Evolutionary conservation across 1,140 invertebrate genomes (phyloP).

Genomic region (Aradophagus sp.): DNA sequence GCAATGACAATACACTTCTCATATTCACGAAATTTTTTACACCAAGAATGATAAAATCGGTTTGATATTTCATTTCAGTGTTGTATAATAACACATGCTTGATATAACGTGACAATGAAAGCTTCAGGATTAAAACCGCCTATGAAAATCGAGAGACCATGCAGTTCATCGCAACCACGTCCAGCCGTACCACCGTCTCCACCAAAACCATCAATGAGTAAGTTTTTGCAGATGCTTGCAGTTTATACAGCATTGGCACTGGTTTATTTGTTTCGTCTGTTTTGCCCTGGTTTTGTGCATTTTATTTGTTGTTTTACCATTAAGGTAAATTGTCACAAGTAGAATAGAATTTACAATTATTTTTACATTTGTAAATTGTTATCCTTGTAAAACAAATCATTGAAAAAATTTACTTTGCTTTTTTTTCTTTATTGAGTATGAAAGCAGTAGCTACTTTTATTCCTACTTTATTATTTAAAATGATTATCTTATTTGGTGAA

Average conservation of each 20-base stretch:
- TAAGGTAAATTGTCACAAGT: too few species aligned
- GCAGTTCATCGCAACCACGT: slow-evolving; percentile 54
- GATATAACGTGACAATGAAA: slow-evolving; percentile 56
- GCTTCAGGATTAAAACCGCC: slow-evolving; percentile 56
- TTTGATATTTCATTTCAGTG: slow-evolving; percentile 57
- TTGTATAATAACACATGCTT: slow-evolving; percentile 55
- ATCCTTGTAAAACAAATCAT: too few species aligned
- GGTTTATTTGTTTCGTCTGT: background rate
- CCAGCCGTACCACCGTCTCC: slow-evolving; percentile 53
- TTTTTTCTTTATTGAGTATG: too few species aligned
- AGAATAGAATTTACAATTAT: too few species aligned
- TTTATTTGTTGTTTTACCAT: background rate
- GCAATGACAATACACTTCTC: slow-evolving; percentile 18
- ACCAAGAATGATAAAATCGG: slow-evolving; percentile 29
- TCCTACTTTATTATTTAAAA: too few species aligned
- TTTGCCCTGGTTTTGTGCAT: background rate
- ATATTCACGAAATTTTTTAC: slow-evolving; percentile 33
- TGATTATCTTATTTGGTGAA: too few species aligned
- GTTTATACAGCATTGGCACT: too few species aligned
- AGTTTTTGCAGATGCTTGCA: slow-evolving; percentile 13
- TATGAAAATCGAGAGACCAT: slow-evolving; percentile 57
- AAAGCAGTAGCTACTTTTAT: too few species aligned
- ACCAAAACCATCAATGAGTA: slow-evolving; percentile 53
- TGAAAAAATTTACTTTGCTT: too few species aligned
- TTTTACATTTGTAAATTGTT: too few species aligned